Evolutionary conservation across 1,140 invertebrate genomes (phyloP).

Genomic region (Colletes gigas): DNA sequence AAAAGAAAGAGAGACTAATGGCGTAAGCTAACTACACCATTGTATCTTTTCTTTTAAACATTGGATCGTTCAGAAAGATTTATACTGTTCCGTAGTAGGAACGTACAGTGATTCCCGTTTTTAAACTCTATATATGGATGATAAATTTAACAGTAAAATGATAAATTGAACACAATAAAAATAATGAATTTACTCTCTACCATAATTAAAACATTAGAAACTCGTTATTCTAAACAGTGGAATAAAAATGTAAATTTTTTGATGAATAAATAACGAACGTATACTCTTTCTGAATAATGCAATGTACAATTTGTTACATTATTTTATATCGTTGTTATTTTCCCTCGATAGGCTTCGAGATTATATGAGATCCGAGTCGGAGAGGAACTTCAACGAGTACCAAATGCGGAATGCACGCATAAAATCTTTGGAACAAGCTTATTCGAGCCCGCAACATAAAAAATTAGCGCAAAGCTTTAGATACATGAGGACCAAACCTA

Average conservation of each 20-base stretch:
- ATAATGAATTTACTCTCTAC: too few species aligned
- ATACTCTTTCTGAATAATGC: too few species aligned
- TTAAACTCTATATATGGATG: too few species aligned
- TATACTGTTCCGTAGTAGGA: too few species aligned
- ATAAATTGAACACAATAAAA: too few species aligned
- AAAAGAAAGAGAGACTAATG: slow-evolving; percentile 85
- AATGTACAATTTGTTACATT: background rate
- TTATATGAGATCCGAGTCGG: slow-evolving; percentile 89
- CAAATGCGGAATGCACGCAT: slow-evolving; percentile 84
- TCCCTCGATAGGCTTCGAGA: slow-evolving; percentile 83
- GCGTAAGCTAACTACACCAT: slow-evolving; percentile 82
- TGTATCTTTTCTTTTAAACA: too few species aligned
- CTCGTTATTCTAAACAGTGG: too few species aligned
- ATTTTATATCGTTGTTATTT: background rate
- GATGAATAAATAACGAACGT: background rate
- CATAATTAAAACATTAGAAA: too few species aligned
- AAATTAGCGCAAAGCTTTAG: slow-evolving; percentile 90
- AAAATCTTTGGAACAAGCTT: slow-evolving; percentile 85
- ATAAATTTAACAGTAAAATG: too few species aligned
- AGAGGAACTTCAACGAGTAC: slow-evolving; percentile 87
- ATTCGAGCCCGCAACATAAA: slow-evolving; percentile 88
- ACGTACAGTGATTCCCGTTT: too few species aligned
- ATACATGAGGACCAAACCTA: slow-evolving; percentile 93
- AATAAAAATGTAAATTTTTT: background rate
- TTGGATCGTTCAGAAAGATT: too few species aligned